phyloP scores from a whole-genome alignment of 92 coral and sea anemone genomes.

The Plumapathes pennacea region DNA sequence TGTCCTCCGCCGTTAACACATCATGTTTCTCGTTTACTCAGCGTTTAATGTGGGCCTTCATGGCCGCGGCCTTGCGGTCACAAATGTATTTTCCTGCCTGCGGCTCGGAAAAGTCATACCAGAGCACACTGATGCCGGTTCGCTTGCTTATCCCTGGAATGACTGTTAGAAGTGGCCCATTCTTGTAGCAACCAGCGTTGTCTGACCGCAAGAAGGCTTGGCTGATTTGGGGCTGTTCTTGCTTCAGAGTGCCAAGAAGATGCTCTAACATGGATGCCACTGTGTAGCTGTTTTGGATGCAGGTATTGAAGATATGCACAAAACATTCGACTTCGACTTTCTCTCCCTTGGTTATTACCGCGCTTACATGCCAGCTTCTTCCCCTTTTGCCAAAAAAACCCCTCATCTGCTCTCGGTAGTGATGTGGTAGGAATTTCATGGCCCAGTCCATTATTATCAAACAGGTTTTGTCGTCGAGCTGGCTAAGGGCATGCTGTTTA shows the following conservation, averaged over 20 bases:
- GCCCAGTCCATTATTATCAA: too few relatives aligned
- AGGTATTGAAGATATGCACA: too few relatives aligned
- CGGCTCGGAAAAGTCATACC: slow-evolving; percentile 12
- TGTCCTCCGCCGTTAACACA: slow-evolving; percentile 4
- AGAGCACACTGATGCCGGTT: slow-evolving; percentile 6
- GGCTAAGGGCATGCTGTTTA: too few relatives aligned
- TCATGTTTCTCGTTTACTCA: slow-evolving; percentile 27
- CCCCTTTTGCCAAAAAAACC: too few relatives aligned
- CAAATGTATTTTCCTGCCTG: slow-evolving; percentile 20
- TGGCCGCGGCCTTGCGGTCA: slow-evolving; percentile 20
- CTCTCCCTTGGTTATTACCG: too few relatives aligned
- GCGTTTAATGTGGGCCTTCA: slow-evolving; percentile 13
- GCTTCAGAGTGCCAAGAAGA: slow-evolving; percentile 7
- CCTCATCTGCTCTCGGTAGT: too few relatives aligned
- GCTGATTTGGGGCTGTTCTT: slow-evolving; percentile 1
- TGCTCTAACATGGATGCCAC: slow-evolving; percentile 9
- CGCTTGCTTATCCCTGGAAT: slow-evolving; percentile 6
- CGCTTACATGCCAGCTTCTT: too few relatives aligned
- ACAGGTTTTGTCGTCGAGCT: too few relatives aligned
- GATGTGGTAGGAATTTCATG: too few relatives aligned
- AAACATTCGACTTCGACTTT: too few relatives aligned
- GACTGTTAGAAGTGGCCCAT: background rate
- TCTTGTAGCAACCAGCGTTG: slow-evolving; percentile 29
- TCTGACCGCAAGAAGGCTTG: slow-evolving; percentile 10
- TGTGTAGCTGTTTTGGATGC: slow-evolving; percentile 8